Base-by-base conservation (phyloP, 2,888 invertebrate species). In the Ormia ochracea region DNA sequence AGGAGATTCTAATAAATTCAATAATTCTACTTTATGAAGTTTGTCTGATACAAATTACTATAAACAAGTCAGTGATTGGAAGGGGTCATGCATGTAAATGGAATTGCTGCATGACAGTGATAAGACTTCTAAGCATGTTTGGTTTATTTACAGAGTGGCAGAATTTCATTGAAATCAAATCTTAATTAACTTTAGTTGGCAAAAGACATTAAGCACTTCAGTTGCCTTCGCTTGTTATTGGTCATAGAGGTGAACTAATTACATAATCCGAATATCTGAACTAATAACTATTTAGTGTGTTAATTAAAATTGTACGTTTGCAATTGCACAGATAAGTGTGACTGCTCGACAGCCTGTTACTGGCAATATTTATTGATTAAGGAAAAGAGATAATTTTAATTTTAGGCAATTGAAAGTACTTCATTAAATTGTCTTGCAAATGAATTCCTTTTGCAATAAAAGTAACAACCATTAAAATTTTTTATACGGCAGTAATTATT, bases 111-210 rank as follows among this genome's bases (percentile, higher is more conserved):
- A 43, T 48, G 21, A 26, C 17, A 21, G 10, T 36, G 10, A 50
- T 36, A 12, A 36, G 9, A 26, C 43, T 66, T 48, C 43, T n/a
- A 26, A 21, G 50, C 19, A n/a, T 58, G 12, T 43, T 65, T 26
- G 28, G 33, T 50, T 38, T 28, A 43, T 38, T 28, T 10, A 58
- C 43, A 38, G 1, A 48, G 56, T 66, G 21, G 17, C 58, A 43
- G 23, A 70, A 54, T 28, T 74, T 74, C 59, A 59, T 70, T 59
- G 58, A 38, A 59, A 59, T 58, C 31, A 65, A 52, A 54, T 66
- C 54, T 59, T 65, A 79, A 75, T 75, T 70, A 70, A 65, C 28
- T 23, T 45, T 48, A 7, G 23, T 6, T 23, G 31, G 19, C 19
- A 50, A 9, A 63, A 26, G 26, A 12, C 31, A 41, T 52, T 52